Percentiles rank a stretch among this genome's conserved stretches.
phyloP scores from a whole-genome alignment of 1,140 invertebrate species.

The Goniozus legneri region DNA sequence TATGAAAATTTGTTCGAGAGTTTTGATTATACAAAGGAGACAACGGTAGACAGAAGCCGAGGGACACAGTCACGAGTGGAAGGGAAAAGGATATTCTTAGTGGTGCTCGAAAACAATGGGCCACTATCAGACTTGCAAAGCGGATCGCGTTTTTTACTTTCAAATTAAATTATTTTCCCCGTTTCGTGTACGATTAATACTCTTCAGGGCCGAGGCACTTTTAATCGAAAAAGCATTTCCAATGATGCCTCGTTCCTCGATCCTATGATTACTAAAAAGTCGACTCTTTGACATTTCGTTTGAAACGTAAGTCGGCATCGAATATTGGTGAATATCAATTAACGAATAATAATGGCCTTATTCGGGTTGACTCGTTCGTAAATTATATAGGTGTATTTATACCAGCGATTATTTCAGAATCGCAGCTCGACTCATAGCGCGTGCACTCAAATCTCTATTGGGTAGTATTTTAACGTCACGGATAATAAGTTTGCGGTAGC shows the following conservation, averaged over 20 bases:
- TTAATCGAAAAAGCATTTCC: conserved; percentile 25
- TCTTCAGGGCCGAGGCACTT: conserved; percentile 33
- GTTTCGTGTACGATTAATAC: conserved; percentile 49
- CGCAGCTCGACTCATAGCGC: too few relatives aligned
- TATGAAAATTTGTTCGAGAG: conserved; percentile 54
- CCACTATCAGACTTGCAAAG: conserved; percentile 50
- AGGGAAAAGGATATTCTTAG: conserved; percentile 42
- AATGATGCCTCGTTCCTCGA: neutral
- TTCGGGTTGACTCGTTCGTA: too few relatives aligned
- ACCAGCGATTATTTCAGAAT: too few relatives aligned
- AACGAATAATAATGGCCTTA: too few relatives aligned
- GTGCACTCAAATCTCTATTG: too few relatives aligned
- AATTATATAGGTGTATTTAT: too few relatives aligned
- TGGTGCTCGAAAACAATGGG: conserved; percentile 45
- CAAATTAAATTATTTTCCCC: conserved; percentile 50
- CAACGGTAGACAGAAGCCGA: conserved; percentile 20
- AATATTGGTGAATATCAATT: too few relatives aligned
- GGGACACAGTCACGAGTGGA: conserved; percentile 28
- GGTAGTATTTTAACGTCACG: too few relatives aligned
- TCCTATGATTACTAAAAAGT: neutral
- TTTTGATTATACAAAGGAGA: conserved; percentile 53
- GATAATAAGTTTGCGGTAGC: too few relatives aligned
- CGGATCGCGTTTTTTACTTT: conserved; percentile 49
- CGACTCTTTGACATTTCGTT: too few relatives aligned
- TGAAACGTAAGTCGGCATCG: too few relatives aligned